Conservation (phyloP, 2,888 invertebrate species). For the Rhingia campestris region DNA sequence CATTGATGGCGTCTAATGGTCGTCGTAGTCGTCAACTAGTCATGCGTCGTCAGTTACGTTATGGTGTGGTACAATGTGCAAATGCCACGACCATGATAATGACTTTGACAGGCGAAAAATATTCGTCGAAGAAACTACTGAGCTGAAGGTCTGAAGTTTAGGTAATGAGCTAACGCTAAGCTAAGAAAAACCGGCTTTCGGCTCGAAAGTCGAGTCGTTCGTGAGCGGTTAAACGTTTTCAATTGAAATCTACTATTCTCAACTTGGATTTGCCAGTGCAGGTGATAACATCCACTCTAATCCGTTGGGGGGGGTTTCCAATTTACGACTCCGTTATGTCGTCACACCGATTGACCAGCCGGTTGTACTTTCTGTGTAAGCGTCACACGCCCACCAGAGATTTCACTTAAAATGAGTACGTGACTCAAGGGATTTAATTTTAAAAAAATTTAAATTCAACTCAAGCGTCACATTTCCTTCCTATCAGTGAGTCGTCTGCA, state of each 20-base stretch:
- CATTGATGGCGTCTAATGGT: neutral
- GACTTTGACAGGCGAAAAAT: constrained; percentile 1
- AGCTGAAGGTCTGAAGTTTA: neutral
- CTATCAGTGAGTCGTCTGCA: constrained; percentile 1
- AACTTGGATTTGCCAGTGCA: neutral
- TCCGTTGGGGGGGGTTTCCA: neutral
- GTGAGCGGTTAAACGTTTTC: constrained; percentile 22
- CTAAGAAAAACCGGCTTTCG: constrained; percentile 7
- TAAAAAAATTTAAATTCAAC: constrained; percentile 10
- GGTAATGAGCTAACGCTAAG: constrained; percentile 13
- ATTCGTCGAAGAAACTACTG: constrained; percentile 4
- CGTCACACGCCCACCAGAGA: constrained; percentile 13
- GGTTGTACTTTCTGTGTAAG: constrained; percentile 13
- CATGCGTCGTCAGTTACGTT: neutral
- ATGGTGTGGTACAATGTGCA: constrained; percentile 14
- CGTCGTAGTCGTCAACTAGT: neutral
- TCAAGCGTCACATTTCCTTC: constrained; percentile 37
- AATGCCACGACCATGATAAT: constrained; percentile 10
- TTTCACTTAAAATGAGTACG: constrained; percentile 17
- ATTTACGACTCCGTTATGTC: constrained; percentile 7
- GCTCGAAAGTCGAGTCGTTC: constrained; percentile 18
- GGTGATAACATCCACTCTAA: constrained; percentile 29
- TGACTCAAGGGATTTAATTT: constrained; percentile 19
- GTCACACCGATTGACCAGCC: constrained; percentile 13
- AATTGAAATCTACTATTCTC: constrained; percentile 5